Evolutionary conservation across 2,113 vertebrate species (phyloP).

Genomic region (Archocentrus centrarchus): DNA sequence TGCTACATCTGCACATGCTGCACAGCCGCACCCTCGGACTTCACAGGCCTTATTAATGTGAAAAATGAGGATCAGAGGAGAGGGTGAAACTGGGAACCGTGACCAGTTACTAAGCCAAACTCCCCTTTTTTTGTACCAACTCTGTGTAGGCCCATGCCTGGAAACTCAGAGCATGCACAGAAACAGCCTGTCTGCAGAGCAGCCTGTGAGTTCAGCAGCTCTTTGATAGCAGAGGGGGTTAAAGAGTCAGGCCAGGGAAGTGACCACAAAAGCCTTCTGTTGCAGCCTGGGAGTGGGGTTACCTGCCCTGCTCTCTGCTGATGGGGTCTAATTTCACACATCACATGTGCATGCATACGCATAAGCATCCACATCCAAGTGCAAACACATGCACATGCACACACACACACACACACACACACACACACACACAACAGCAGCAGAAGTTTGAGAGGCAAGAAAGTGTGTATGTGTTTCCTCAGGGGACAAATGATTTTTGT

Average conservation of each 20-base stretch:
- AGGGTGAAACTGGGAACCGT: constrained; percentile 38
- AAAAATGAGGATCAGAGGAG: constrained; percentile 43
- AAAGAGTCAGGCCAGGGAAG: constrained; percentile 41
- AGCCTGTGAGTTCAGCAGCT: constrained; percentile 49
- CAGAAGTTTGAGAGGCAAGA: constrained; percentile 3
- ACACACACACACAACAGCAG: constrained; percentile 21
- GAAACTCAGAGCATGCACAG: constrained; percentile 48
- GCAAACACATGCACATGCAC: constrained; percentile 5
- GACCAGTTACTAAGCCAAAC: constrained; percentile 55
- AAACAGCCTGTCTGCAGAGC: constrained; percentile 64
- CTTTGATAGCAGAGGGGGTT: constrained; percentile 62
- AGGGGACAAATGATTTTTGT: constrained; percentile 60
- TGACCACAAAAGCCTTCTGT: constrained; percentile 81
- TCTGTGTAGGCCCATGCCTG: constrained; percentile 40
- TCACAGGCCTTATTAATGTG: constrained; percentile 47
- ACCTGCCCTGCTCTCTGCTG: constrained; percentile 68
- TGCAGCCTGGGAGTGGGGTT: constrained; percentile 66
- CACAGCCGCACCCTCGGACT: constrained; percentile 12
- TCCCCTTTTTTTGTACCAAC: constrained; percentile 29
- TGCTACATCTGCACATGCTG: constrained; percentile 23
- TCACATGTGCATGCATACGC: constrained; percentile 51
- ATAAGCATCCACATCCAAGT: constrained; percentile 38
- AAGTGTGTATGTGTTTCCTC: constrained; percentile 32
- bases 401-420: constrained; percentile 2
- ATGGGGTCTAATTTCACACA: constrained; percentile 73